These are phyloP conservation scores for Caenorhabditis auriculariae DNA, from an alignment of 2,888 invertebrate genomes.

Conservation along the genomic window DNA sequence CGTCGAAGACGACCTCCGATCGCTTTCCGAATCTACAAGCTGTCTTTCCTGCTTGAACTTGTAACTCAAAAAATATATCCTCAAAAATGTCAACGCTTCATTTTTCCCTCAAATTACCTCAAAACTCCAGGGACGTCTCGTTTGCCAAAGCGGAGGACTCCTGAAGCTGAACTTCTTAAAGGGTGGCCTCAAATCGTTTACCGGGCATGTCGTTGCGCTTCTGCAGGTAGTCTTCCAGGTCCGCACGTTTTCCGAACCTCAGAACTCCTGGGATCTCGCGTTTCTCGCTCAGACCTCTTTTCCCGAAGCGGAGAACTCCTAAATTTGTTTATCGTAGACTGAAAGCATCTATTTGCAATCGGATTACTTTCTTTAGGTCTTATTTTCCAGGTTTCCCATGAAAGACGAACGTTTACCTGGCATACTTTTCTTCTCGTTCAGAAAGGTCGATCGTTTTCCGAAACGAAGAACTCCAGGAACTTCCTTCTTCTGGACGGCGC, in stretches of 20 bases:
- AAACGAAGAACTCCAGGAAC: conserved; percentile 46
- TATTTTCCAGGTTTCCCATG: too few species aligned
- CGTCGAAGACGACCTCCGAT: conserved; percentile 27
- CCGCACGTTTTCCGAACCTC: conserved; percentile 39
- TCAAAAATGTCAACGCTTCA: not conserved
- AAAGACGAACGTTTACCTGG: too few species aligned
- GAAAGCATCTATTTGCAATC: too few species aligned
- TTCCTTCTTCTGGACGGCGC: conserved; percentile 38
- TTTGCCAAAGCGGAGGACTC: conserved; percentile 46
- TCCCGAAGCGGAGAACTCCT: conserved; percentile 45
- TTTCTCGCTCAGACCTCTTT: too few species aligned
- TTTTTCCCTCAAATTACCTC: conserved; percentile 15
- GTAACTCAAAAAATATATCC: not conserved
- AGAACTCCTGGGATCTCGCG: conserved; percentile 41
- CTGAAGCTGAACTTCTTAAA: conserved; percentile 9
- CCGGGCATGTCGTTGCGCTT: conserved; percentile 33
- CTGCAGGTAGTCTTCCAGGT: conserved; percentile 34
- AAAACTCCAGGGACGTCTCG: conserved; percentile 43
- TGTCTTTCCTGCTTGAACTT: not conserved
- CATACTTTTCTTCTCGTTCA: conserved; percentile 45
- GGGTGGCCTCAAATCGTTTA: conserved; percentile 1
- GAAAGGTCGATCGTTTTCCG: conserved; percentile 34
- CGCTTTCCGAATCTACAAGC: conserved; percentile 37
- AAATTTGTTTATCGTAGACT: too few species aligned
- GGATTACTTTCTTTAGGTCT: too few species aligned